A percentile compares a stretch with the other conserved stretches of the same genome.
Evolutionary conservation across 2,888 invertebrate species (phyloP).

Genomic region (Lepidonotus clava): DNA sequence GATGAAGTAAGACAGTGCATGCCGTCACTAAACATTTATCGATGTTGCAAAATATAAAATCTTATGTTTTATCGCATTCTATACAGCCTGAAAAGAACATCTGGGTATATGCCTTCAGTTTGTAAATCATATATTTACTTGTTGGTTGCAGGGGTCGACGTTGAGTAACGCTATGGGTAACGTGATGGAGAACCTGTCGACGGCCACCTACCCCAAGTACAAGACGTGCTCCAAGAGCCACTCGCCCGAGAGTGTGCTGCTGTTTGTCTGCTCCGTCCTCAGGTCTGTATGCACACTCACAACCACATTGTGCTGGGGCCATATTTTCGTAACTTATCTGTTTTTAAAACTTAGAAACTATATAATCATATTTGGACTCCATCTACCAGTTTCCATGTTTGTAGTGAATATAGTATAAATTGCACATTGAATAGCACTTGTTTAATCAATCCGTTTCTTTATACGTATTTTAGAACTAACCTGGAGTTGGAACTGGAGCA

Average conservation of each 20-base stretch:
- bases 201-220: slow-evolving; percentile 90
- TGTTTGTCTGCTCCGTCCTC: slow-evolving; percentile 85
- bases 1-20: too few species aligned
- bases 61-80: background rate
- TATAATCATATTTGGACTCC: background rate
- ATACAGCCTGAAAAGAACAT: background rate
- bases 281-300: slow-evolving; percentile 69
- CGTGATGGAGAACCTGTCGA: slow-evolving; percentile 93
- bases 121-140: background rate
- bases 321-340: too few species aligned
- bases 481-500: slow-evolving; percentile 93
- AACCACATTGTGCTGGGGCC: background rate
- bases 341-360: background rate
- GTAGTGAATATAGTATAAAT: too few species aligned
- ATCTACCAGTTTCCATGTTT: too few species aligned
- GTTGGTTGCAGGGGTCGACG: slow-evolving; percentile 31
- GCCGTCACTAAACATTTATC: too few species aligned
- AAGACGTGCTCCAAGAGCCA: slow-evolving; percentile 84
- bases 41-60: too few species aligned
- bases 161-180: slow-evolving; percentile 80
- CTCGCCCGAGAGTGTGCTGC: slow-evolving; percentile 88
- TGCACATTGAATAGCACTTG: too few species aligned
- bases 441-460: background rate
- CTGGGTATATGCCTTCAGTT: background rate
- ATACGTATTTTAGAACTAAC: slow-evolving; percentile 88